Evolutionary conservation across 2,113 vertebrate genomes (phyloP), one percentile per base, ranked within the genome.

Genomic region (Natator depressus): DNA sequence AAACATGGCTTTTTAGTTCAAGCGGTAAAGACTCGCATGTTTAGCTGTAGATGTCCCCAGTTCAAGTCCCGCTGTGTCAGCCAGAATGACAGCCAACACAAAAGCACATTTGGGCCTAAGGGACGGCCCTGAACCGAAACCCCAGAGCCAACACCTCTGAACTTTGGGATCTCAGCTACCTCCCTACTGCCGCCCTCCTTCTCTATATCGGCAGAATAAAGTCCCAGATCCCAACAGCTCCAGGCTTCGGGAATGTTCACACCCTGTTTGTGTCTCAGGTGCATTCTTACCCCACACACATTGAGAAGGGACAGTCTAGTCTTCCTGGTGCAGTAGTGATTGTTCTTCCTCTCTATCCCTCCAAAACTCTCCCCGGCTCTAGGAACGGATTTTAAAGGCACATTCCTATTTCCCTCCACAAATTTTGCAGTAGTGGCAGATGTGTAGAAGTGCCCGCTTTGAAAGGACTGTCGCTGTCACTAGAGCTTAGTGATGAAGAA

Each of bases 41-140:
- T 38, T 10, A 17, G 22, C 20, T 91, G 4, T 22, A 10, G 31
- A 76, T 90, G 50, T 29, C 12, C 46, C 27, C 38, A 24, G 51
- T 42, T 75, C n/a, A 22, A 75, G 69, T 19, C 38, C 8, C 10
- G 2, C 75, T 46, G 4, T 10, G 50, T 10, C 47, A 72, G 42
- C 3, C 81, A 47, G 38, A 2, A 2, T 22, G 53, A 38, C 16
- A 27, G 49, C 82, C 89, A 75, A 72, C 4, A 10, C 0, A 1
- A 0, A 6, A 53, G 50, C 5, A 31, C 0, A 0, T 62, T 4
- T 2, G 13, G 17, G 35, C 10, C 69, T n/a, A 38, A 8, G 25
- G 16, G 29, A 25, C 6, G 17, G 65, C 35, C 65, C 65, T 35
- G 35, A 69, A 19, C 65, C 7, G 4, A 69, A 38, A 72, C 8